A percentile compares a stretch with the other conserved stretches of the same genome.
Conservation (phyloP, 2,113 vertebrate genomes). For the Nyctibius bracteatus region DNA sequence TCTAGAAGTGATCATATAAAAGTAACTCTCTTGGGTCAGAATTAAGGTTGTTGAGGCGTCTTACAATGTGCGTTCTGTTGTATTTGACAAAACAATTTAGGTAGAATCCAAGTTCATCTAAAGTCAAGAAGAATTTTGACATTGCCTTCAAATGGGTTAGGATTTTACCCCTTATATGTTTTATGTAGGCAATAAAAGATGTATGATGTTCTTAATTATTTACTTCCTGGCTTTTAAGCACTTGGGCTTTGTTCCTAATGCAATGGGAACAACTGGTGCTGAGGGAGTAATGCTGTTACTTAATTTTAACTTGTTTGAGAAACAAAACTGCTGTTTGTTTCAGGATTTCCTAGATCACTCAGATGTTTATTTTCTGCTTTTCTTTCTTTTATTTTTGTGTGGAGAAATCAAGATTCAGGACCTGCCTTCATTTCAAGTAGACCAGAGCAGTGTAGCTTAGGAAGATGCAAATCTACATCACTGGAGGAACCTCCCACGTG, state of each 20-base stretch:
- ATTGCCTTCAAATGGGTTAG: background rate
- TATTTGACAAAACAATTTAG: background rate
- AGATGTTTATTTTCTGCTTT: background rate
- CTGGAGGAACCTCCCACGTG: fast-evolving
- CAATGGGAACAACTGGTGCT: background rate
- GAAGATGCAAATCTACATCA: background rate
- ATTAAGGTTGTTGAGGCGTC: background rate
- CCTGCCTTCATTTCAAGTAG: background rate
- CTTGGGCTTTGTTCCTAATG: constrained; percentile 9
- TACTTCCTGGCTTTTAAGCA: constrained; percentile 30
- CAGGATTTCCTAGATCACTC: background rate
- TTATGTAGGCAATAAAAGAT: constrained; percentile 17
- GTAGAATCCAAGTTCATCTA: background rate
- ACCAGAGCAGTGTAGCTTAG: background rate
- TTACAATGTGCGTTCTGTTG: fast-evolving
- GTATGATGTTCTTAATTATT: constrained; percentile 51
- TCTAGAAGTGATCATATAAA: background rate
- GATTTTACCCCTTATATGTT: background rate
- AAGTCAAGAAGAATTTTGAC: constrained; percentile 1
- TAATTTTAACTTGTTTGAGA: background rate
- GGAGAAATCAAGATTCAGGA: background rate
- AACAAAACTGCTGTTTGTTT: constrained; percentile 18
- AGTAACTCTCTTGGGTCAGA: background rate
- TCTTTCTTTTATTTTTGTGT: background rate
- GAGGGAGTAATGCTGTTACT: background rate